Conservation (phyloP, 2,113 vertebrate genomes). For the Semicossyphus pulcher region DNA sequence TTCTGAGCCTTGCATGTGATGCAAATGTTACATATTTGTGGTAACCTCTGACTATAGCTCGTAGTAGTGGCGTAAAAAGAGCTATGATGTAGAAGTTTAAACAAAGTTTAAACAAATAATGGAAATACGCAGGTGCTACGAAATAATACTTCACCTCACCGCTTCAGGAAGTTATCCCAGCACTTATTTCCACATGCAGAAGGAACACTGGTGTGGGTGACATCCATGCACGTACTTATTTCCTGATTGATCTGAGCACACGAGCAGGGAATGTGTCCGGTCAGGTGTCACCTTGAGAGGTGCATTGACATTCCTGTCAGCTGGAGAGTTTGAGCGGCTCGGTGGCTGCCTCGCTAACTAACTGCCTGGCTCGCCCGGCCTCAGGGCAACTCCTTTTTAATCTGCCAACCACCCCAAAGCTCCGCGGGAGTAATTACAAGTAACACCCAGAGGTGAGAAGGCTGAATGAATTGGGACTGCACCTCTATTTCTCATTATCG, state of each 20-base stretch:
- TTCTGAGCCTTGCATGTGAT: too few relatives aligned
- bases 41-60: too few relatives aligned
- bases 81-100: too few relatives aligned
- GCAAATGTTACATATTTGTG: too few relatives aligned
- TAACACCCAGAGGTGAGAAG: conserved; percentile 64
- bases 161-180: too few relatives aligned
- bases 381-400: conserved; percentile 61
- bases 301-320: conserved; percentile 51
- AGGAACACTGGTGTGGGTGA: neutral
- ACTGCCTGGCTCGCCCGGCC: conserved; percentile 37
- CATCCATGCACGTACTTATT: neutral
- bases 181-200: neutral
- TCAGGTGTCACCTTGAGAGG: conserved; percentile 63
- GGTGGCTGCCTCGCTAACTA: conserved; percentile 13
- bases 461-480: conserved; percentile 40
- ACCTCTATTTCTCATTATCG: conserved; percentile 63
- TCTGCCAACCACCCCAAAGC: conserved; percentile 54
- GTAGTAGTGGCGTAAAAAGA: too few relatives aligned
- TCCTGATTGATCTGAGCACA: conserved; percentile 1
- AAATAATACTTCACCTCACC: too few relatives aligned
- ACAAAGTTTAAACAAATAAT: too few relatives aligned
- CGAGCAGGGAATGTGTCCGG: neutral
- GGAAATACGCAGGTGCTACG: too few relatives aligned
- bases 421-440: conserved; percentile 71
- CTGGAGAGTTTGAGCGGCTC: conserved; percentile 19